Evolutionary conservation across 2,888 invertebrate genomes (phyloP), one percentile per base, ranked within the genome.

Genomic region (Toxonevra muliebris): DNA sequence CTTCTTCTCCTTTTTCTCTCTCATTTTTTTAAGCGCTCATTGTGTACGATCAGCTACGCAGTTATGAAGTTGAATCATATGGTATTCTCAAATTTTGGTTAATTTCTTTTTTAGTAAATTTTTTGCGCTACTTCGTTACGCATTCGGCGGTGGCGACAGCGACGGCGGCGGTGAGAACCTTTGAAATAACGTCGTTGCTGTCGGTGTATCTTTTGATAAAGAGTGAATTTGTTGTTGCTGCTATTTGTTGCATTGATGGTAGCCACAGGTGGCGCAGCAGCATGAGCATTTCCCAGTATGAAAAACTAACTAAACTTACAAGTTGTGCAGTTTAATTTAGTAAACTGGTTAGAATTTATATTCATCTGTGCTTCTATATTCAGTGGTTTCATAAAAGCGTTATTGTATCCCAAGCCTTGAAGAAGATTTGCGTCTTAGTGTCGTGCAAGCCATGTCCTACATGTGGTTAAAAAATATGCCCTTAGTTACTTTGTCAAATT

Each of bases 101-200:
- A 19, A 59, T 65, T 62, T 55, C 45, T 62, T 67, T 62, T 30
- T 30, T 2, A 7, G 4, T n/a, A 13, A 15, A 4, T 43, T 59
- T 57, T 58, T 62, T n/a, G 65, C 62, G 79, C 80, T 79, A 78
- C 79, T 79, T 74, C 78, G 79, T 79, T 79, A 80, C 79, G 79
- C 78, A 78, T 53, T 53, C 50, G n/a, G 42, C 54, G 12, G 10
- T 11, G 20, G 8, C 48, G 5, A 57, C 13, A 20, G 15, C n/a
- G 61, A 57, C 66, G 54, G 61, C 17, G 1, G 20, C 53, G 53
- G 60, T 55, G 60, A 54, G 40, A 1, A 19, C 5, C 30, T 50
- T 20, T 52, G 30, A 59, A 45, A 53, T 52, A 43, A 13, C 19
- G 30, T 43, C 43, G 30, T 12, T 42, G 20, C 45, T 65, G 52